Evolutionary conservation across 2,797 vertebrate genomes (phyloP).

Genomic region (Hoplostethus mediterraneus): DNA sequence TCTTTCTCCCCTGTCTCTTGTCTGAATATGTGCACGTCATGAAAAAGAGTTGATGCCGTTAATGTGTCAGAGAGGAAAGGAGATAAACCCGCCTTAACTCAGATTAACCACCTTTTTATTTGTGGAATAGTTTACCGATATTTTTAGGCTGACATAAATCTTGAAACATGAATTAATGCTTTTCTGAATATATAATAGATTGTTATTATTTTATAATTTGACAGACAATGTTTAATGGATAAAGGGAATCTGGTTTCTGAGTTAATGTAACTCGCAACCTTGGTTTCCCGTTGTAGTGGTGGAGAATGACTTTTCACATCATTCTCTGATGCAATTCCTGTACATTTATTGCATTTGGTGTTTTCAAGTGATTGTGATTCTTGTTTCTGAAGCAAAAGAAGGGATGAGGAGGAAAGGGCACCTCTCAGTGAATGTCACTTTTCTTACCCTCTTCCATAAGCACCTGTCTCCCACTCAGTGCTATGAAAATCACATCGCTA

Average conservation of each 20-base stretch:
- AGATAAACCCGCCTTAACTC: no score
- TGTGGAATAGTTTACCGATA: no score
- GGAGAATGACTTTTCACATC: background rate
- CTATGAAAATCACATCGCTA: constrained; percentile 12
- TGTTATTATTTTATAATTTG: no score
- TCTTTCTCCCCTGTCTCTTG: background rate
- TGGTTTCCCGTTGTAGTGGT: background rate
- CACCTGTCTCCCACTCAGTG: background rate
- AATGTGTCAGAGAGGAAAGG: no score
- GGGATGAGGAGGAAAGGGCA: background rate
- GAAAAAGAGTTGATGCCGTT: no score
- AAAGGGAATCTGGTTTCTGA: no score
- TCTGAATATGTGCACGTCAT: background rate
- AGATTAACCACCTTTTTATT: no score
- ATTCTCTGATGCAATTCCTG: background rate
- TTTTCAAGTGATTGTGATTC: background rate
- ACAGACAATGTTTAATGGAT: no score
- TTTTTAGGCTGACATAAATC: no score
- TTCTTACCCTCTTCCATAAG: background rate
- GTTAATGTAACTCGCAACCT: background rate
- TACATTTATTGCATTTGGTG: background rate
- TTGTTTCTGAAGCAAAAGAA: background rate
- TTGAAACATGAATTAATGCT: no score
- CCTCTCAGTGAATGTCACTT: background rate
- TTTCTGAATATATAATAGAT: no score